Evolutionary conservation across 1,140 invertebrate species (phyloP), one percentile per base, ranked within the genome.

Genomic region (Lepidurus couesii): DNA sequence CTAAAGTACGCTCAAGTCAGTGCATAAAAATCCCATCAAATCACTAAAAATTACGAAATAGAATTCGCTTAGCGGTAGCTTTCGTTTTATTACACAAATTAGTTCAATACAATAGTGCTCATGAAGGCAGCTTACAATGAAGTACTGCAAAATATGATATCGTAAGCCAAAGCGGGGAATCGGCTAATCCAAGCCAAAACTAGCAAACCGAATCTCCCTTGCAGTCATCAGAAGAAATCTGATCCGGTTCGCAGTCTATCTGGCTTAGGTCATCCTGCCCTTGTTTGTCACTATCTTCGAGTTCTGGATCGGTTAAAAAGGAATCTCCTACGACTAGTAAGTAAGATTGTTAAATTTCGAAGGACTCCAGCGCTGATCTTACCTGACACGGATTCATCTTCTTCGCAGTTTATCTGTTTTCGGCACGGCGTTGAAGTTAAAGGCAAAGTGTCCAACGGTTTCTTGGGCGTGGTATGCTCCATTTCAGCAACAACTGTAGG

Each of bases 41-140:
- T 34, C 34, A 34, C 34, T 34, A 4, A 34, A 34, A 34, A 34
- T 1, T 34, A 34, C 1, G 34, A 34, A 7, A 11, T 21, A 10
- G 16, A n/a, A n/a, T 11, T 65, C 16, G 13, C 8, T 7, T 21
- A 65, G 53, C 53, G 53, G 16, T 65, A 65, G 13, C 9, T 65
- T 65, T 65, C 53, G 53, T 65, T 65, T 65, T 65, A 65, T 65
- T 65, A 65, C 53, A 65, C 21, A 65, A 65, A 65, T 65, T 65
- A 47, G 21, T 65, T 7, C 53, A 34, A 34, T 34, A 65, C n/a
- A 65, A 65, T 21, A 16, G 21, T 2, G 2, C 53, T 65, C 16
- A 65, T 16, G 5, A n/a, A 65, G 53, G n/a, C 21, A 1, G 53
- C 53, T 65, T 65, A 21, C 21, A 65, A 65, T 65, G 4, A 65